Percentiles rank a stretch among this genome's conserved stretches.
phyloP scores from a whole-genome alignment of 2,113 vertebrate genomes.

The Calidris pugnax region DNA sequence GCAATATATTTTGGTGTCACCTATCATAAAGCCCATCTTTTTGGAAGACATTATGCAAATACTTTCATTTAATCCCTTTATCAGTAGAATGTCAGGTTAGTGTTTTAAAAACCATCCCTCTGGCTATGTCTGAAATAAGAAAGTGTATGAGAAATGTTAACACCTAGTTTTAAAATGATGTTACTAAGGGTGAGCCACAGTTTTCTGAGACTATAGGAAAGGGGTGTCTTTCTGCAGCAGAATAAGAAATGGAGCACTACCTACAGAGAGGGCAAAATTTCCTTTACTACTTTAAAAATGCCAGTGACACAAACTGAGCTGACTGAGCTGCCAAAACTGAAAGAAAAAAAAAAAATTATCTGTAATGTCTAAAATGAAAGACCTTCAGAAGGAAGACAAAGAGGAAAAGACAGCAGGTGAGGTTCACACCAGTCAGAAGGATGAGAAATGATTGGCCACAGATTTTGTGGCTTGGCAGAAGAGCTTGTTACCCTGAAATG shows the following conservation, averaged over 20 bases:
- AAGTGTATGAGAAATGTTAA: neutral
- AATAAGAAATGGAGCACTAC: neutral
- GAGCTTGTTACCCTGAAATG: neutral
- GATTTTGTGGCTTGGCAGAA: neutral
- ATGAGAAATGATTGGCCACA: neutral
- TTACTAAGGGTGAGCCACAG: neutral
- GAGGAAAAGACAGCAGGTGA: neutral
- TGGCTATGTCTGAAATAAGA: neutral
- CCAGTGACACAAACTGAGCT: neutral
- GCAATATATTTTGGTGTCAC: conserved; percentile 22
- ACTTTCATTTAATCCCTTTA: conserved; percentile 44
- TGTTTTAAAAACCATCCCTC: conserved; percentile 17
- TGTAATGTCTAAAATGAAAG: neutral
- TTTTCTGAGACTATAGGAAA: neutral
- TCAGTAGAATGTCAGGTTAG: conserved; percentile 35
- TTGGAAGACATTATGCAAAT: conserved; percentile 36
- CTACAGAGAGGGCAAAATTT: neutral
- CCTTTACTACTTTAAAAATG: neutral
- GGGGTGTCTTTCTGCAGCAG: neutral
- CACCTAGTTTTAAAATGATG: neutral
- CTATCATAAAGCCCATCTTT: conserved; percentile 25
- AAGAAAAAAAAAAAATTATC: neutral
- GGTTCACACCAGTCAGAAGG: neutral
- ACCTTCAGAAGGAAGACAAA: neutral
- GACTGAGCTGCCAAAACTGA: neutral